Evolutionary conservation across 2,113 vertebrate genomes (phyloP).

Genomic region (Mesoclemmys tuberculata): DNA sequence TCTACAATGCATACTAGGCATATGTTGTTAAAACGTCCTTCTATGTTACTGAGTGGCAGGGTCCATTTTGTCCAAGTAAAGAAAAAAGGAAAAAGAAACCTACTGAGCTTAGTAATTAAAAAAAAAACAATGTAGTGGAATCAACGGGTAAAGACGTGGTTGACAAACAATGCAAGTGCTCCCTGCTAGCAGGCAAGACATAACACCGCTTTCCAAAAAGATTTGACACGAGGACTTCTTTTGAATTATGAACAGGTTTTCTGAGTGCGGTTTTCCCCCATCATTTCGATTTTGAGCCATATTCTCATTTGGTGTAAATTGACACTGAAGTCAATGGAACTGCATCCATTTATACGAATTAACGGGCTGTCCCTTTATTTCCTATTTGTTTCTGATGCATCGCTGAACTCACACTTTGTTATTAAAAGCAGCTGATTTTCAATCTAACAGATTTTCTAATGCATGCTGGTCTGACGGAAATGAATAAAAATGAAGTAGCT

Average conservation of each 20-base stretch:
- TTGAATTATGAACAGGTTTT: background rate
- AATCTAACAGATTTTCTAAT: conserved; percentile 11
- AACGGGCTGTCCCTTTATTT: background rate
- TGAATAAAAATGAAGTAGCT: background rate
- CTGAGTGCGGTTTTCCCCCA: background rate
- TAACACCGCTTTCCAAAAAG: conserved; percentile 15
- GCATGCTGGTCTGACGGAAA: background rate
- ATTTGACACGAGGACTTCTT: background rate
- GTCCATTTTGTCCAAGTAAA: conserved; percentile 44
- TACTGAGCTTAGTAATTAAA: conserved; percentile 53
- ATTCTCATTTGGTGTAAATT: background rate
- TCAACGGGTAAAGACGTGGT: conserved; percentile 16
- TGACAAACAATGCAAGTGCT: background rate
- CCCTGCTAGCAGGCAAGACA: background rate
- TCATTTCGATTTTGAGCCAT: background rate
- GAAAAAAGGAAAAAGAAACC: background rate
- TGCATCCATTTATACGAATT: background rate
- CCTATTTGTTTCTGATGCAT: background rate
- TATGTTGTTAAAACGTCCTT: conserved; percentile 67
- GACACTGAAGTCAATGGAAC: background rate
- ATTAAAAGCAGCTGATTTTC: background rate
- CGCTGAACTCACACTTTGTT: background rate
- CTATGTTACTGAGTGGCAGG: conserved; percentile 63
- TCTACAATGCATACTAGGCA: conserved; percentile 81
- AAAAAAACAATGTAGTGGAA: background rate